Percentiles rank a stretch among this genome's conserved stretches.
Evolutionary conservation across 2,888 invertebrate genomes (phyloP).

Genomic region (Bellardia pandia): DNA sequence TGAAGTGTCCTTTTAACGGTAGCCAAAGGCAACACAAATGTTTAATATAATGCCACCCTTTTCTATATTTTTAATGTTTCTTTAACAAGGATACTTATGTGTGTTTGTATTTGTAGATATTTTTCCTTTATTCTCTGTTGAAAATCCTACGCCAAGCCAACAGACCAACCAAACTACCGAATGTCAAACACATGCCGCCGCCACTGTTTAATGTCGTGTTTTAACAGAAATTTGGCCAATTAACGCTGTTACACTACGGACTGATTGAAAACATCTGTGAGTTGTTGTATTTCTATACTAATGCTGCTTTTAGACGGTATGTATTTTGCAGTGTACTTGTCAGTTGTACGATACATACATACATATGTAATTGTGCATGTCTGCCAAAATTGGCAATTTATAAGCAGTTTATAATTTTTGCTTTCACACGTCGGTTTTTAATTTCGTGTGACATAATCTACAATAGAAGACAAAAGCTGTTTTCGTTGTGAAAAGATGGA

Average conservation of each 20-base stretch:
- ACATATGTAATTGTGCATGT: no score
- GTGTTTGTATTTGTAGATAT: slow-evolving; percentile 17
- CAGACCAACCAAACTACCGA: slow-evolving; percentile 50
- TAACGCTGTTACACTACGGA: slow-evolving; percentile 69
- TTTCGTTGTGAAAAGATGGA: no score
- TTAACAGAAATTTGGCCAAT: slow-evolving; percentile 81
- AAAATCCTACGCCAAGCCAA: slow-evolving; percentile 42
- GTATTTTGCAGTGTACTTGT: no score
- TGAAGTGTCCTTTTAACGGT: slow-evolving; percentile 71
- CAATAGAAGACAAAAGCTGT: no score
- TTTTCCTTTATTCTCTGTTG: background rate
- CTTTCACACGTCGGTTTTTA: no score
- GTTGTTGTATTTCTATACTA: slow-evolving; percentile 41
- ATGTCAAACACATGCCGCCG: slow-evolving; percentile 65
- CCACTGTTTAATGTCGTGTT: slow-evolving; percentile 76
- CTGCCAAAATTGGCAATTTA: no score
- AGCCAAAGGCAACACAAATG: slow-evolving; percentile 68
- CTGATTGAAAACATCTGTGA: slow-evolving; percentile 62
- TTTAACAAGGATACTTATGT: slow-evolving; percentile 19
- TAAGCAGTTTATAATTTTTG: no score
- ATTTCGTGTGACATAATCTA: no score
- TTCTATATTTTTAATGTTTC: slow-evolving; percentile 29
- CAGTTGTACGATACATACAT: no score
- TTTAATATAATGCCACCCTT: slow-evolving; percentile 57
- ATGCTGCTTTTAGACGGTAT: no score